phyloP scores from a whole-genome alignment of 2,888 invertebrate genomes.

The Cantharis rustica region DNA sequence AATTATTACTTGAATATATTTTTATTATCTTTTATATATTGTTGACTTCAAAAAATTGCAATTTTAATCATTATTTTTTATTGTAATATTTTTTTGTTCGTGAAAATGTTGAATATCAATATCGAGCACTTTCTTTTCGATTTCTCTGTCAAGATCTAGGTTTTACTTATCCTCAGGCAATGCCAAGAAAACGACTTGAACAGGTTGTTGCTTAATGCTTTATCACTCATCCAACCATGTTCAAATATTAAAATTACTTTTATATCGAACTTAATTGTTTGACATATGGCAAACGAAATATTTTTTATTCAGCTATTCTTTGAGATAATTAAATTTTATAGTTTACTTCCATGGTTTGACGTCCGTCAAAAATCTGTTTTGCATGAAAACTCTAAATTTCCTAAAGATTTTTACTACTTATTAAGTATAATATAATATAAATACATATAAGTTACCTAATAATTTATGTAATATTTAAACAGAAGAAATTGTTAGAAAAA shows the following conservation, averaged over 20 bases:
- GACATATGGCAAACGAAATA: neutral
- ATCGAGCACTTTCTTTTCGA: slow-evolving; percentile 26
- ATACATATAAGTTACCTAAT: too few relatives aligned
- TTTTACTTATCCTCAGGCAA: slow-evolving; percentile 17
- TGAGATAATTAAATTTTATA: neutral
- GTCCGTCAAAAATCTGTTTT: neutral
- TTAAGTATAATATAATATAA: too few relatives aligned
- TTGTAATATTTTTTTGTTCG: neutral
- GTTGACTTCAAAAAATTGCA: neutral
- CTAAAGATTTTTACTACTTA: neutral
- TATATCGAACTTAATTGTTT: neutral
- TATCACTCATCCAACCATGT: neutral
- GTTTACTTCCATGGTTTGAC: neutral
- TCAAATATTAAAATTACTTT: neutral
- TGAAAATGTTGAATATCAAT: neutral
- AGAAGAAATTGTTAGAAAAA: too few relatives aligned
- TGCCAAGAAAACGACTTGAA: neutral
- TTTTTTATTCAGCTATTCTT: neutral
- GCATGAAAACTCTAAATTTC: neutral
- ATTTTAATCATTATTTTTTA: neutral
- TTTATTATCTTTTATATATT: neutral
- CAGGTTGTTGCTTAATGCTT: slow-evolving; percentile 4
- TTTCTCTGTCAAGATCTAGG: slow-evolving; percentile 33
- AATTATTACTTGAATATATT: neutral
- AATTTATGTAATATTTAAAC: too few relatives aligned